phyloP scores from a whole-genome alignment of 2,113 vertebrate species.

The Semicossyphus pulcher region DNA sequence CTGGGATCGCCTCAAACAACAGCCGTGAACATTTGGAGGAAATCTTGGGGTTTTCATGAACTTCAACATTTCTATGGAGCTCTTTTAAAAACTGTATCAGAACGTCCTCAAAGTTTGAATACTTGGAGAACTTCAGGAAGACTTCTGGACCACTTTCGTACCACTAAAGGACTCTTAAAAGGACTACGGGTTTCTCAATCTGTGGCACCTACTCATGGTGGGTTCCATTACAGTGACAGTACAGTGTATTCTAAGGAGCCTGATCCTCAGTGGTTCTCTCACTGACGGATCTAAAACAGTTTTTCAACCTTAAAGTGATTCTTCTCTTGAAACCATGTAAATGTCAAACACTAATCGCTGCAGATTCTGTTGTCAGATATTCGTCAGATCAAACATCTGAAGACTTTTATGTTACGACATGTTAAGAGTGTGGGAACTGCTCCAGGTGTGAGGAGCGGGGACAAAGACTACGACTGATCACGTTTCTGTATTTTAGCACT shows the following conservation, averaged over 20 bases:
- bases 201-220: not conserved
- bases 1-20: not conserved
- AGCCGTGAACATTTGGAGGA: not conserved
- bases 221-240: not conserved
- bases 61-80: too few species aligned
- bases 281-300: not conserved
- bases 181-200: not conserved
- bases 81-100: not conserved
- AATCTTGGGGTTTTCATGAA: not conserved
- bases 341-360: too few species aligned
- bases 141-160: not conserved
- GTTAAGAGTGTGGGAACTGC: not conserved
- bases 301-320: not conserved
- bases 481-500: slow-evolving; percentile 52
- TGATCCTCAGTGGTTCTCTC: not conserved
- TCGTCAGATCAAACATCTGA: too few species aligned
- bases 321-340: not conserved
- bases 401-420: too few species aligned
- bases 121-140: not conserved
- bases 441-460: not conserved
- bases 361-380: too few species aligned
- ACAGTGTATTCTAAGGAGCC: not conserved
- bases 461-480: not conserved
- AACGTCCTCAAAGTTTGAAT: not conserved
- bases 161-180: not conserved